Base-by-base conservation (phyloP, 1,140 invertebrate genomes). In the Caenorhabditis tropicalis region DNA sequence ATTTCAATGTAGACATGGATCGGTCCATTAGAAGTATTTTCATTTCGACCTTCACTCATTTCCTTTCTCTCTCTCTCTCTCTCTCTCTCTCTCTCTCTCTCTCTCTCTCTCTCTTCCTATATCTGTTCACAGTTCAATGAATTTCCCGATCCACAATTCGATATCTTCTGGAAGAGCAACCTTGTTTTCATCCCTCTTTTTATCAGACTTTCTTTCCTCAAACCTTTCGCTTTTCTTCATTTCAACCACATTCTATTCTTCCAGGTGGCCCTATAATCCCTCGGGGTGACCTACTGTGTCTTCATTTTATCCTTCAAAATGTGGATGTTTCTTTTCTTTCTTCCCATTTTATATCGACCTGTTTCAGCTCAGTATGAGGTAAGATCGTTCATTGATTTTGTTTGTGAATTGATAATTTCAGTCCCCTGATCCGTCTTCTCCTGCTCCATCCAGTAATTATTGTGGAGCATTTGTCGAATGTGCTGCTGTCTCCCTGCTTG, bases 401-500 rank as follows among this genome's bases (percentile, higher is more conserved):
- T 58, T n/a, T n/a, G n/a, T n/a, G n/a, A n/a, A n/a, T n/a, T n/a
- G n/a, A n/a, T 33, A 19, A 3, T 39, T 74, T 46, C 65, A 74
- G 65, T 39, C 36, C 9, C 36, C 65, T 21, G 36, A 43, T 43
- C 65, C 36, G 43, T 74, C 65, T 21, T 74, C 65, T 43, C 65
- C 65, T 43, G 65, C 65, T 46, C 65, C 33, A 24, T 74, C 65
- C n/a, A 43, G 21, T 3, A 74, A 74, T 43, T 74, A 74, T 46
- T 74, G 65, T 74, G 65, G 21, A 12, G 65, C 65, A 10, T 85
- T 56, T 24, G 79, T 60, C 0, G 83, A 85, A 85, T 85, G 83
- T 51, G 51, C 53, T 4, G 31, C 83, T 2, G 83, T 85, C 33
- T 48, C 83, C 15, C 74, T 65, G 4, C 24, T 85, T n/a, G 83